Base-by-base conservation (phyloP, 2,113 vertebrate genomes). In the Zootoca vivipara region DNA sequence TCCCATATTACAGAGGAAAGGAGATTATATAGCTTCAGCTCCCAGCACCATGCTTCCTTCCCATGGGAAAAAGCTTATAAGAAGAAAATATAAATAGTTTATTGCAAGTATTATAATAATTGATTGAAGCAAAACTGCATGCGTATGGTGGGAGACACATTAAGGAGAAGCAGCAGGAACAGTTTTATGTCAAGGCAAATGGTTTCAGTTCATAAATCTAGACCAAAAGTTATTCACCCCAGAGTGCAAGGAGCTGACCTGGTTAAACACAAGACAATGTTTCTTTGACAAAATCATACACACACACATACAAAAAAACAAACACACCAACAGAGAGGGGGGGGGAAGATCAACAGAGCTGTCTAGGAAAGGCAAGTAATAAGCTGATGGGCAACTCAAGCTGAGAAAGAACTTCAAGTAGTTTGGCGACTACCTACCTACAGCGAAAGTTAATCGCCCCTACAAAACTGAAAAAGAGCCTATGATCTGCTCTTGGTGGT, bases 51-150 rank as follows among this genome's bases (percentile, higher is more conserved):
- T 65, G 89, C 85, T 87, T 92, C 89, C 81, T 90, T 85, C 91
- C 88, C 1, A 0, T n/a, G 79, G 88, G 89, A 86, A 90, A 64
- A 93, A 93, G 46, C 86, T 95, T 95, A 87, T 89, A 89, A 90
- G 91, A 92, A 91, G 92, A 94, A 95, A 95, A 95, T 89, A 95
- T 78, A 94, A 95, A 93, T 85, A 88, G 93, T 93, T 93, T 96
- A 96, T 90, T 94, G 94, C 94, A 96, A 95, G 92, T 93, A 92
- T 92, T 94, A 93, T 88, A 96, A 94, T 95, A 96, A 95, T 93
- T 97, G 94, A 95, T 89, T 94, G 95, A 95, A 96, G 94, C 92
- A 91, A 96, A 82, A 96, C 87, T 92, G 92, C 91, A 95, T 96
- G 96, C 90, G 95, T 96, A 87, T 96, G 94, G 88, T 92, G 95